Evolutionary conservation across 2,113 vertebrate genomes (phyloP), one percentile per base, ranked within the genome.

Genomic region (Microtus ochrogaster): DNA sequence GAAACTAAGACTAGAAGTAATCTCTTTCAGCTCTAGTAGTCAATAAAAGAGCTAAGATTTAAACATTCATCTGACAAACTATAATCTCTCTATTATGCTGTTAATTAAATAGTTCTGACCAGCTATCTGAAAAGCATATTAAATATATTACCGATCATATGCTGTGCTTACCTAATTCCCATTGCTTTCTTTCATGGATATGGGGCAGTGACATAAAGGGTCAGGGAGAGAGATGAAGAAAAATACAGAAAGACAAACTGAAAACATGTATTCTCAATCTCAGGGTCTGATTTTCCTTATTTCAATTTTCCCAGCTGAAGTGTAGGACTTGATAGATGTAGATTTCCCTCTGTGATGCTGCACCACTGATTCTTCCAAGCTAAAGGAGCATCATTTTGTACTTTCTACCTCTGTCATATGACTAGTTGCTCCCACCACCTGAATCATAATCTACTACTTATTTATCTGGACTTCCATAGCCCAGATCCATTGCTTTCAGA

Each of bases 1-100:
- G 91, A 90, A 87, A 92, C 66, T 79, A 55, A 93, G 70, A 24
- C 55, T 93, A 81, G 10, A 61, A 41, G 55, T 96, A 72, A 92
- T 30, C 52, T 66, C 24, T 93, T 89, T 93, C 44, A 63, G 63
- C 55, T 94, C 21, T 74, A 68, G 39, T 52, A 55, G 7, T 89
- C 49, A 74, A 36, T 83, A 36, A 13, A 63, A 93, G 41, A 93
- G 41, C 70, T 85, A 87, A 14, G 14, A 90, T 89, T 74, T 91
- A 77, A 97, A 90, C 63, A 9, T 93, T 55, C 79, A 44, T 92
- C 30, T 88, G 73, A 91, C 49, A 93, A 63, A 14, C 30, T 28
- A 44, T 94, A 49, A 84, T 21, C 8, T 74, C 72, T 91, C 0
- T 66, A 84, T 30, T 73, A 61, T 30, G 12, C 33, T 87, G 7